Evolutionary conservation across 2,888 invertebrate genomes (phyloP).

Genomic region (Dynastes hyllus): DNA sequence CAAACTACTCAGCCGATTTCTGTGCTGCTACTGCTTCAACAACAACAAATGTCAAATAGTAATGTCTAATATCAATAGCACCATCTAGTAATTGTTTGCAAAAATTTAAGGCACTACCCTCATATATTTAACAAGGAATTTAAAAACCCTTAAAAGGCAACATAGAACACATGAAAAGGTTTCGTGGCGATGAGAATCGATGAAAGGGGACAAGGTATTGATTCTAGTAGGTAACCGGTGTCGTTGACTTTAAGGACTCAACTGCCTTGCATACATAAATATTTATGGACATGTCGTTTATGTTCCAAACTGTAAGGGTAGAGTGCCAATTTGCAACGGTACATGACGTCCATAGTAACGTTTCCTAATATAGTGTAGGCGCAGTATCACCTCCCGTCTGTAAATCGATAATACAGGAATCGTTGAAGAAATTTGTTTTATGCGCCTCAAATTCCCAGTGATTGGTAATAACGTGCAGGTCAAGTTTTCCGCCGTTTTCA

Average conservation of each 20-base stretch:
- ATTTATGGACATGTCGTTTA: conserved; percentile 14
- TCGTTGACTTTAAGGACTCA: conserved; percentile 22
- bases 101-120: too few species aligned
- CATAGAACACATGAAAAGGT: neutral
- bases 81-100: too few species aligned
- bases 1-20: too few species aligned
- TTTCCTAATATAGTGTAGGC: too few species aligned
- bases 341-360: neutral
- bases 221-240: neutral
- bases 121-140: neutral
- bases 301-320: neutral
- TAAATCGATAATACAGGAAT: too few species aligned
- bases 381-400: too few species aligned
- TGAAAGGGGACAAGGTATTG: conserved; percentile 8
- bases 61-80: too few species aligned
- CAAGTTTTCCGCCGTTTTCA: neutral
- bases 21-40: too few species aligned
- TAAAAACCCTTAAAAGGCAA: neutral
- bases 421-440: neutral
- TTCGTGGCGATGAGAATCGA: conserved; percentile 12
- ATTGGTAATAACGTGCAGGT: neutral
- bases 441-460: neutral
- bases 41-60: too few species aligned
- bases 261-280: conserved; percentile 20
- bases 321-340: neutral